These are phyloP conservation scores for Zaprionus taronus DNA, from an alignment of 1,140 invertebrate genomes.

Conservation along the genomic window DNA sequence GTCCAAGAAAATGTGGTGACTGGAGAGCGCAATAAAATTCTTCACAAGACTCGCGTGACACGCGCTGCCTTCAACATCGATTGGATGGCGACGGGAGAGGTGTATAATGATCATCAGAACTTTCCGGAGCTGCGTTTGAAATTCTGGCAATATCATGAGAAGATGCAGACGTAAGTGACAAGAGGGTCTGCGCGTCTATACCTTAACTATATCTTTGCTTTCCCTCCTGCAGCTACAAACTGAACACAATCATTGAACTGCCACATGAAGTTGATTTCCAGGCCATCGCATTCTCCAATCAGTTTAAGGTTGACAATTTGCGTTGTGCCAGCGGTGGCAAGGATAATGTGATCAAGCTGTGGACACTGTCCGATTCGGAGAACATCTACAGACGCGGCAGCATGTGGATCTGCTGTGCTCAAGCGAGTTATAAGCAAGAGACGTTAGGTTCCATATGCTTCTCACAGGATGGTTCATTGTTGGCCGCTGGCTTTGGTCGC, in stretches of 20 bases:
- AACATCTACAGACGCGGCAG: conserved; percentile 86
- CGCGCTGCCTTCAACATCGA: conserved; percentile 88
- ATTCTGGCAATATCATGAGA: conserved; percentile 90
- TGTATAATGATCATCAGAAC: conserved; percentile 86
- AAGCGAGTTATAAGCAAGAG: conserved; percentile 88
- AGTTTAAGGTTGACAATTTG: conserved; percentile 83
- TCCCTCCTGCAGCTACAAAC: conserved; percentile 86
- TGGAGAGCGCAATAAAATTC: conserved; percentile 86
- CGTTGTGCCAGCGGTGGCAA: conserved; percentile 88
- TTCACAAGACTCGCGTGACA: conserved; percentile 90
- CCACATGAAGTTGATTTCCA: conserved; percentile 89
- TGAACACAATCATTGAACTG: conserved; percentile 90
- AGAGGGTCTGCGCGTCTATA: not conserved
- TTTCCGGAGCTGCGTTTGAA: conserved; percentile 90
- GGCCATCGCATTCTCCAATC: conserved; percentile 88
- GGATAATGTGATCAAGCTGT: conserved; percentile 91
- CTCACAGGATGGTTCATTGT: conserved; percentile 90
- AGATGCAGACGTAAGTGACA: conserved; percentile 87
- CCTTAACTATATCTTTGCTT: not conserved
- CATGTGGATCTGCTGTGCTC: conserved; percentile 88
- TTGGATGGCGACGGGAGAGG: conserved; percentile 93
- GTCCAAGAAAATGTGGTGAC: conserved; percentile 90
- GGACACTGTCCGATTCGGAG: conserved; percentile 87
- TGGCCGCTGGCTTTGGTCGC: conserved; percentile 90
- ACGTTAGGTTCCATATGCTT: conserved; percentile 87